Evolutionary conservation across 1,140 invertebrate genomes (phyloP).

Genomic region (Papilio dardanus): DNA sequence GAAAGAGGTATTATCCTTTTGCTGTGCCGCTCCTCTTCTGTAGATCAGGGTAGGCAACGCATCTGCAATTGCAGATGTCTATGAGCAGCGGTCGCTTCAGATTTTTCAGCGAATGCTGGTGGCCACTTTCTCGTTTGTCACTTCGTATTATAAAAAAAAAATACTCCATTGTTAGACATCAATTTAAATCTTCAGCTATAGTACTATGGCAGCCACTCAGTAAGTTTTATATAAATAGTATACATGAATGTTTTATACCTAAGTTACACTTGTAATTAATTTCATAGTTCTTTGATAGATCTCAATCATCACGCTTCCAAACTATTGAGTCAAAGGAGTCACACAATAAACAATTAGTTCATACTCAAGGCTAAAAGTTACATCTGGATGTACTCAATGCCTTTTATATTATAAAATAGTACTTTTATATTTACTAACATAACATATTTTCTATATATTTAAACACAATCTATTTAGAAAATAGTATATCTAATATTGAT

Average conservation of each 20-base stretch:
- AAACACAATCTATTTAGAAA: not conserved
- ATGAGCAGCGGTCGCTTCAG: too few species aligned
- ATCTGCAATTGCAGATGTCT: too few species aligned
- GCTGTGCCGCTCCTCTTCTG: too few species aligned
- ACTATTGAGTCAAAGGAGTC: slow-evolving; percentile 18
- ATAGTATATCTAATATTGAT: not conserved
- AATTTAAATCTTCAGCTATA: not conserved
- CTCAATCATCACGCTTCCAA: slow-evolving; percentile 34
- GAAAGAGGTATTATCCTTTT: too few species aligned
- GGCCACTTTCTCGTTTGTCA: too few species aligned
- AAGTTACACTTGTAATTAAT: slow-evolving; percentile 21
- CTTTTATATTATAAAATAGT: not conserved
- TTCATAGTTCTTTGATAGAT: slow-evolving; percentile 28
- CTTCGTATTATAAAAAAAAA: too few species aligned
- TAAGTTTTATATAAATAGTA: slow-evolving; percentile 17
- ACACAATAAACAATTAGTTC: not conserved
- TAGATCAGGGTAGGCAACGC: too few species aligned
- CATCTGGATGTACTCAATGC: not conserved
- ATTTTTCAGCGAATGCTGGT: too few species aligned
- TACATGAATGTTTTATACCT: not conserved
- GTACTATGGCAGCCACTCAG: not conserved
- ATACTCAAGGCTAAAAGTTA: slow-evolving; percentile 9
- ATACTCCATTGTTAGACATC: not conserved
- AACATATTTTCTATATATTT: not conserved
- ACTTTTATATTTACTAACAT: not conserved